Base-by-base conservation (phyloP, 1,140 invertebrate genomes). In the Drosophila quadrilineata region DNA sequence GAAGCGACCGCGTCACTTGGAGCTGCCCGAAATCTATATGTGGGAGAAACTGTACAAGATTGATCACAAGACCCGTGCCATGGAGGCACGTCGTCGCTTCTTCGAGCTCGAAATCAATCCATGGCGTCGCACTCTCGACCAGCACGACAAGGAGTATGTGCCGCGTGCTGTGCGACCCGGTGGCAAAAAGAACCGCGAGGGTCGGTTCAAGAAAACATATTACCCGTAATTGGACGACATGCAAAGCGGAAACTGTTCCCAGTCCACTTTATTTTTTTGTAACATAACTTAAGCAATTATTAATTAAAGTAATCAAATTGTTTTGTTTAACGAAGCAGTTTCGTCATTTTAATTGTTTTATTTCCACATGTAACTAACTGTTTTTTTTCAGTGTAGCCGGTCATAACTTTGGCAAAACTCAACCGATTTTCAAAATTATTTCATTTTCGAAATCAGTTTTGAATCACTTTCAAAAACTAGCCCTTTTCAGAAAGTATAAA, bases 41-140 rank as follows among this genome's bases (percentile, higher is more conserved):
- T 97, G 95, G 95, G 94, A 96, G 69, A 92, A 92, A 41, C 93
- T 96, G 49, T 97, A 95, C 75, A 94, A 95, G 82, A 93, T 95
- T 29, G 88, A 93, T 71, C 79, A 93, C 60, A 91, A 94, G 9
- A 94, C 93, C 0, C 90, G 94, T 53, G 91, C 92, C 29, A 80
- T 94, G 87, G 94, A 95, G 63, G 91, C 92, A n/a, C 93, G 90
- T 75, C 89, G 91, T 16, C 91, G 94, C 38, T 93, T 92, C 64
- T 96, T 94, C 90, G 93, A 95, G 88, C 89, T 91, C 6, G 90
- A 90, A 14, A 89, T 91, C 19, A 92, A 93, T 82, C 91, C 92
- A n/a, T 92, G 77, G 38, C 79, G 90, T 6, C 91, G 93, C 65
- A 91, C 76, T 68, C 90, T 95, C 36, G 91, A 95, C 89, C 92